Conservation (phyloP, 2,888 invertebrate species). For the Dicycla oo region DNA sequence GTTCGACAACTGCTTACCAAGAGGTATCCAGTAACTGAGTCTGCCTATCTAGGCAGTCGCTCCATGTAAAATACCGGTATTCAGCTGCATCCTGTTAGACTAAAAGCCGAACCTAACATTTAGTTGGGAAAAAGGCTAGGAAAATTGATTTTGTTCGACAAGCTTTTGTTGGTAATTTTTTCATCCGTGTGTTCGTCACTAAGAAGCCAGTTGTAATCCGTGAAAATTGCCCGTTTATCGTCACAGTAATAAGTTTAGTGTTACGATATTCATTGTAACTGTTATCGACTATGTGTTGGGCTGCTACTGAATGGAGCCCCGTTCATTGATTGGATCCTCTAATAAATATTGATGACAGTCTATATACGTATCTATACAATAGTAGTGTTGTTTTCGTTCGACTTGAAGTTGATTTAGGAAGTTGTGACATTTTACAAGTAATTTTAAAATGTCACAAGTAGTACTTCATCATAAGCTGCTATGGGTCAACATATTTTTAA, state of each 20-base stretch:
- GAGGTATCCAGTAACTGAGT: not conserved
- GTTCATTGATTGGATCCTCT: conserved; percentile 52
- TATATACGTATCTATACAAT: conserved; percentile 7
- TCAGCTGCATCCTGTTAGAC: not conserved
- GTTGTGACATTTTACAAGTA: not conserved
- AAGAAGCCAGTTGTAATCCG: conserved; percentile 73
- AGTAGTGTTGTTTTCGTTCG: not conserved
- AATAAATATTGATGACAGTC: conserved; percentile 53
- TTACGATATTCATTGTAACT: conserved; percentile 63
- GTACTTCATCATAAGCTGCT: not conserved
- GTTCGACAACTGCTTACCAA: conserved; percentile 21
- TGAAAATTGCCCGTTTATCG: conserved; percentile 79
- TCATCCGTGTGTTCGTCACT: conserved; percentile 66
- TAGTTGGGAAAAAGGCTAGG: not conserved
- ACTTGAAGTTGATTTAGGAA: conserved; percentile 4
- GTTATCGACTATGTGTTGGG: conserved; percentile 60
- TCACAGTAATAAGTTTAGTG: conserved; percentile 73
- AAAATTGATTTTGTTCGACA: not conserved
- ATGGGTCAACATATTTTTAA: no score
- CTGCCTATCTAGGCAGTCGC: not conserved
- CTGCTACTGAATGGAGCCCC: conserved; percentile 61
- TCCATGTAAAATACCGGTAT: not conserved
- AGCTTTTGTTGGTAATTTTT: conserved; percentile 39
- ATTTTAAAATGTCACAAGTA: not conserved
- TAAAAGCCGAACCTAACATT: no score